Percentiles rank a stretch among this genome's conserved stretches.
phyloP scores from a whole-genome alignment of 2,888 invertebrate species.

The Adela reaumurella region DNA sequence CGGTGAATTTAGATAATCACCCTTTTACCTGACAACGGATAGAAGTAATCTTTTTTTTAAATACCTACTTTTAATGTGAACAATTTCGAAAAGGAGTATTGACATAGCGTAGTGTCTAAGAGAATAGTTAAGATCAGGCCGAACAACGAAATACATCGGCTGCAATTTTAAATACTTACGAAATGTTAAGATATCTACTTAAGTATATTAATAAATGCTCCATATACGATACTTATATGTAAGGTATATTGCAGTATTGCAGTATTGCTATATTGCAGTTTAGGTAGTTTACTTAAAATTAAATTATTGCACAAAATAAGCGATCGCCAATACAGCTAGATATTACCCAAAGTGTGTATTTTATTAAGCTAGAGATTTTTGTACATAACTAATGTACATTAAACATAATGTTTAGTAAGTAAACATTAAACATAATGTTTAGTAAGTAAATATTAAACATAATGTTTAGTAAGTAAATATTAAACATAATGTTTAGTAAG shows the following conservation, averaged over 20 bases:
- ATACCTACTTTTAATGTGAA: constrained; percentile 10
- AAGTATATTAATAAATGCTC: constrained; percentile 3
- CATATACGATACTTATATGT: constrained; percentile 8
- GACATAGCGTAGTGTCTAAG: no score
- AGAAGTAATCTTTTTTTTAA: no score
- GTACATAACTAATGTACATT: background rate
- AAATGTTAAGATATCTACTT: constrained; percentile 8
- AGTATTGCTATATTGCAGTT: constrained; percentile 1
- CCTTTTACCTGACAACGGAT: background rate
- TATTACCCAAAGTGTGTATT: no score
- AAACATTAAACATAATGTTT: no score
- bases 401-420: background rate
- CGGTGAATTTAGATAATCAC: background rate
- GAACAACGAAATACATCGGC: background rate
- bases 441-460: no score
- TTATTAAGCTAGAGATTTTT: no score
- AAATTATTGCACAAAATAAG: no score
- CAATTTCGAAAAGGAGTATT: constrained; percentile 56
- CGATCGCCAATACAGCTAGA: no score
- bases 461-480: no score
- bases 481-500: background rate
- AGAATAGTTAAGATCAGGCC: background rate
- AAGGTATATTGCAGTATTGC: constrained; percentile 6
- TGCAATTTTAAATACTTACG: constrained; percentile 3
- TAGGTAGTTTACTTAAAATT: no score